A percentile compares a stretch with the other conserved stretches of the same genome.
Evolutionary conservation across 1,140 invertebrate species (phyloP).

Genomic region (Neotoxoptera formosana): DNA sequence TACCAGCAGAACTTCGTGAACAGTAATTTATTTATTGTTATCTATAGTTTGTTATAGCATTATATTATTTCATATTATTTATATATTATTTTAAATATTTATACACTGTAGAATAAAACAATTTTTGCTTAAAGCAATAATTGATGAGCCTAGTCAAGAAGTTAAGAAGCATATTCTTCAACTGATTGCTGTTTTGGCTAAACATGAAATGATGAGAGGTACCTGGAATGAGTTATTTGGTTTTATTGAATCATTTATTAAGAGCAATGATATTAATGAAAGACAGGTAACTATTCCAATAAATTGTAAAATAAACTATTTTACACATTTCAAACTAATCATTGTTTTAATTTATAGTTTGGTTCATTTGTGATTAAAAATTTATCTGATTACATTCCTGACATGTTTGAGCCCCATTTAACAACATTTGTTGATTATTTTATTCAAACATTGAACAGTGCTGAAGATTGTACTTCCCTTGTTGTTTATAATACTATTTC

Average conservation of each 20-base stretch:
- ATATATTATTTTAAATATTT: not conserved
- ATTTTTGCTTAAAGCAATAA: conserved; percentile 41
- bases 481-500: conserved; percentile 32
- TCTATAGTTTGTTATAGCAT: not conserved
- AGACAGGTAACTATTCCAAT: not conserved
- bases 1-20: conserved; percentile 23
- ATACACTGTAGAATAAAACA: conserved; percentile 38
- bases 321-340: not conserved
- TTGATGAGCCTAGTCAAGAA: conserved; percentile 35
- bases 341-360: conserved; percentile 21
- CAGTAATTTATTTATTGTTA: conserved; percentile 27
- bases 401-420: conserved; percentile 48
- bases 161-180: conserved; percentile 55
- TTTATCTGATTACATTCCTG: conserved; percentile 35
- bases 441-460: not conserved
- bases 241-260: conserved; percentile 39
- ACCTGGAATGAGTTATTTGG: conserved; percentile 35
- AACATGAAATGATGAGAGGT: conserved; percentile 41
- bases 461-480: conserved; percentile 23
- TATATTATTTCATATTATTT: not conserved
- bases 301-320: not conserved
- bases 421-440: conserved; percentile 40
- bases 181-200: conserved; percentile 43
- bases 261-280: conserved; percentile 31
- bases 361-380: conserved; percentile 37